Base-by-base conservation (phyloP, 2,113 vertebrate species). In the Labeo catla region DNA sequence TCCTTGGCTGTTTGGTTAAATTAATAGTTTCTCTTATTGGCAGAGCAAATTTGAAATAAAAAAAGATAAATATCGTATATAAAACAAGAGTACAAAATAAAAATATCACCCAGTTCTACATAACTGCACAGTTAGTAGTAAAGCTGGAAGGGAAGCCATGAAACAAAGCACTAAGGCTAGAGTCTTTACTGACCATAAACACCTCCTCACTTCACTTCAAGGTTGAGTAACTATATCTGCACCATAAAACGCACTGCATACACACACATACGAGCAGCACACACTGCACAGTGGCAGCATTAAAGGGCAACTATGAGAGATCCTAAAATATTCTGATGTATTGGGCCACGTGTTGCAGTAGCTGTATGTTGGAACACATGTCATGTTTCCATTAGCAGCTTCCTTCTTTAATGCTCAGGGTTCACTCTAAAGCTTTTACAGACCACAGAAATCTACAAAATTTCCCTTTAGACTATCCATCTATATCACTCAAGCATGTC, bases 241-340 rank as follows among this genome's bases (percentile, higher is more conserved):
- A 72, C 66, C 63, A 86, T 70, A 50, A 76, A 73, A 70, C 47
- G 21, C 10, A 19, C 61, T 16, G 19, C 54, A 19, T 13, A 57
- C 54, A 63, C 23, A 57, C 82, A 85, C 70, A 68, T 16, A 80
- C 4, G 8, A 21, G 21, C 23, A 50, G 28, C 43, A 76, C 47
- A 74, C 23, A 76, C 76, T 45, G 36, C 19, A 63, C 81, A 63
- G 61, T 70, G 79, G 79, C 34, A 84, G n/a, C 34, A 66, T 80
- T 85, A 83, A 89, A 90, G 86, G 84, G 84, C 84, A 89, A 85
- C 79, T 86, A 78, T 85, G 88, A 88, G 78, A 47, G 77, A 76
- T 76, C 82, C 74, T 89, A 90, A 86, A 90, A 89, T 88, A 89
- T 81, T 68, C n/a, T 87, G 88, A 87, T 81, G 83, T 86, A 88